Conservation (phyloP, 2,888 invertebrate genomes). For the Polyommatus iphigenia region DNA sequence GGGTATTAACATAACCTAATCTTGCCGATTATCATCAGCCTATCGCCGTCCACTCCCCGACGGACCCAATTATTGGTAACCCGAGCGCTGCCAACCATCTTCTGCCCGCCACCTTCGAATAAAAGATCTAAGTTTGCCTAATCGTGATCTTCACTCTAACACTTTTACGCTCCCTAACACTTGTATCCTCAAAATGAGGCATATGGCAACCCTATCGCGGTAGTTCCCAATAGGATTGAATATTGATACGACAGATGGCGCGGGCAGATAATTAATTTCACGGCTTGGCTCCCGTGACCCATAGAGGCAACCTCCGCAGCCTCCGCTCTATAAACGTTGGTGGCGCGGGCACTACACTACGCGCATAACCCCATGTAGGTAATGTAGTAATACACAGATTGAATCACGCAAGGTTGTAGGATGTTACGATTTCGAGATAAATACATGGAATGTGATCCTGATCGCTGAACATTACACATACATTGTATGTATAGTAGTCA, state of each 20-base stretch:
- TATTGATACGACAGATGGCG: constrained; percentile 75
- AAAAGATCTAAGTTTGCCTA: not conserved
- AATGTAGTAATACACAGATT: no score
- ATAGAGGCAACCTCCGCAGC: not conserved
- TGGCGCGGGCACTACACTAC: not conserved
- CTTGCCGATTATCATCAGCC: no score
- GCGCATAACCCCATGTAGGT: no score
- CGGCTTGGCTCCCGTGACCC: constrained; percentile 24
- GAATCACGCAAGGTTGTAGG: no score
- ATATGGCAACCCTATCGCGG: constrained; percentile 4
- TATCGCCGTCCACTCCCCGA: no score
- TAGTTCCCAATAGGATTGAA: constrained; percentile 70
- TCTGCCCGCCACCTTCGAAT: not conserved
- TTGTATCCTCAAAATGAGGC: not conserved
- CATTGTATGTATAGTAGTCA: no score
- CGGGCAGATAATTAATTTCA: constrained; percentile 73
- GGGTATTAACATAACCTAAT: no score
- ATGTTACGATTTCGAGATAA: no score
- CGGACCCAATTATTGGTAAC: no score
- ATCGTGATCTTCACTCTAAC: not conserved
- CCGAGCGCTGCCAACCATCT: no score
- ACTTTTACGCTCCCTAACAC: not conserved
- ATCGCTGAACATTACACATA: not conserved
- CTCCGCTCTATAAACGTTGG: constrained; percentile 4
- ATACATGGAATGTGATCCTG: not conserved